Conservation (phyloP, 2,888 invertebrate genomes). For the Liposcelis brunnea region DNA sequence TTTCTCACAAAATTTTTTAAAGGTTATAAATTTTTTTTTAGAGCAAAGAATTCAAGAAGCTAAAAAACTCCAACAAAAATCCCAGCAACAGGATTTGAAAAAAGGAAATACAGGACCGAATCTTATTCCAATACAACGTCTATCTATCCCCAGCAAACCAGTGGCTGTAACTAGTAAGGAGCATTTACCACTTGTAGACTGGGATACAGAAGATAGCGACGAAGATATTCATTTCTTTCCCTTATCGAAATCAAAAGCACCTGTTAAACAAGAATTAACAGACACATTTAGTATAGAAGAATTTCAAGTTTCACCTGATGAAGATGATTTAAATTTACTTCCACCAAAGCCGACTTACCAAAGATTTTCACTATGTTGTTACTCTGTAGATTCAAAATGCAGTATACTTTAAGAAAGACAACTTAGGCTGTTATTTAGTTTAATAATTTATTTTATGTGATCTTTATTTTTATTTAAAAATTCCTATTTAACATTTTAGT, state of each 20-base stretch:
- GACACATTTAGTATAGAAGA: conserved; percentile 32
- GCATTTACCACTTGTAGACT: conserved; percentile 37
- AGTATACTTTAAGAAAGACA: conserved; percentile 13
- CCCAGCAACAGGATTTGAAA: conserved; percentile 20
- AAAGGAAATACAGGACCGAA: conserved; percentile 20
- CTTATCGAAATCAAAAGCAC: conserved; percentile 12
- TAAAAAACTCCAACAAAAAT: conserved; percentile 17
- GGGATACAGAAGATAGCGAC: conserved; percentile 34
- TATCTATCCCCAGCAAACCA: conserved; percentile 22
- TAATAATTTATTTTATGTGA: no score
- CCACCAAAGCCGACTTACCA: conserved; percentile 29
- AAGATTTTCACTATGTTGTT: conserved; percentile 27
- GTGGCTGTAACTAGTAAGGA: conserved; percentile 30
- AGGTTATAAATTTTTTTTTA: conserved; percentile 6
- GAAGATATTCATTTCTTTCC: conserved; percentile 7
- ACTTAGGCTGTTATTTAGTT: no score
- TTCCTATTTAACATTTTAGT: no score
- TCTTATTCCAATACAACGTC: conserved; percentile 29
- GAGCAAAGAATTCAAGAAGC: conserved; percentile 17
- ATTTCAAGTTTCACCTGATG: conserved; percentile 31
- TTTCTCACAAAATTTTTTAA: neutral
- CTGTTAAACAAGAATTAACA: conserved; percentile 25
- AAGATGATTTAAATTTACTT: conserved; percentile 31
- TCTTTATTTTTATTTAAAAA: no score
- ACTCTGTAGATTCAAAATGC: conserved; percentile 15